These are phyloP conservation scores for Thamnaconus septentrionalis DNA, from an alignment of 2,113 vertebrate genomes.

Conservation along the genomic window DNA sequence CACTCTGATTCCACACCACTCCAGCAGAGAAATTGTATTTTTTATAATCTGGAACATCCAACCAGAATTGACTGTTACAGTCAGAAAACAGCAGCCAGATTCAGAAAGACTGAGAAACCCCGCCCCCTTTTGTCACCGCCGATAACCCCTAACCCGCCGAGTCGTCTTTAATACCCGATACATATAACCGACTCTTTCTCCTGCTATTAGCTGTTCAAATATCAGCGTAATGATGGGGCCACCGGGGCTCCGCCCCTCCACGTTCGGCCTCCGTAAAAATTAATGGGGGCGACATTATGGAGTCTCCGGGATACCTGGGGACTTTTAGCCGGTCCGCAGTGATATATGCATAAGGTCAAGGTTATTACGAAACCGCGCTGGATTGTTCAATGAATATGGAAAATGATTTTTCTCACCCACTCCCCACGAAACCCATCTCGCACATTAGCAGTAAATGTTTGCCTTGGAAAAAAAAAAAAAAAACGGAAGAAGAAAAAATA, in stretches of 20 bases:
- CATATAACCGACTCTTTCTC: constrained; percentile 2
- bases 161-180: constrained; percentile 13
- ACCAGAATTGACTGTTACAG: too few species aligned
- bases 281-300: constrained; percentile 40
- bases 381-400: constrained; percentile 49
- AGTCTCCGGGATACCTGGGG: constrained; percentile 37
- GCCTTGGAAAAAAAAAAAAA: constrained; percentile 7
- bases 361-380: constrained; percentile 42
- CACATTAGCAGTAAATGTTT: constrained; percentile 41
- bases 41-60: too few species aligned
- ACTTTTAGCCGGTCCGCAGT: constrained; percentile 27
- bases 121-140: background rate
- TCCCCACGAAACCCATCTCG: background rate
- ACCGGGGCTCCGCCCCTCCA: constrained; percentile 4
- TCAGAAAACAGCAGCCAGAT: too few species aligned
- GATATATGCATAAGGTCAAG: constrained; percentile 56
- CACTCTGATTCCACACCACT: too few species aligned
- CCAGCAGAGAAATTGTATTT: too few species aligned
- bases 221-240: constrained; percentile 35
- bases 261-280: constrained; percentile 33
- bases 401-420: constrained; percentile 16
- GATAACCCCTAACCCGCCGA: constrained; percentile 10
- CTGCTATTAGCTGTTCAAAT: constrained; percentile 45
- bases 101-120: constrained; percentile 42
- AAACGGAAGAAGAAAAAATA: constrained; percentile 4